Conservation (phyloP, 2,888 invertebrate genomes). For the Drosophila crucigera region DNA sequence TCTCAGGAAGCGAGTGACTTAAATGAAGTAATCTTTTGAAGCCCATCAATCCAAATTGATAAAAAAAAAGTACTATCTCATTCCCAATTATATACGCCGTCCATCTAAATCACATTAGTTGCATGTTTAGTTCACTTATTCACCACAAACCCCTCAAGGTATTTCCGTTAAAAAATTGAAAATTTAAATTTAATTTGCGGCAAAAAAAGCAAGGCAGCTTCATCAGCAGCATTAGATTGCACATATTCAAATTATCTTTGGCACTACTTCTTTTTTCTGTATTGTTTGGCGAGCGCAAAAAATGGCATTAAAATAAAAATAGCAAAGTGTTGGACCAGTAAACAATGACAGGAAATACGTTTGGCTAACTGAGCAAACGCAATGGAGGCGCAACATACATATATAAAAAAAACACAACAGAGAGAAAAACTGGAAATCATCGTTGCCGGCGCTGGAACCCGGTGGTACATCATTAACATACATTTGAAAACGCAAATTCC, state of each 20-base stretch:
- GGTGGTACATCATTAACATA: slow-evolving; percentile 75
- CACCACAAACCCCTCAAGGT: slow-evolving; percentile 12
- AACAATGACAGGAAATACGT: slow-evolving; percentile 72
- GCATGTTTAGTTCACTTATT: slow-evolving; percentile 1
- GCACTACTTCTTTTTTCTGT: slow-evolving; percentile 5
- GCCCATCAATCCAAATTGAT: slow-evolving; percentile 9
- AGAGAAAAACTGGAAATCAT: slow-evolving; percentile 67
- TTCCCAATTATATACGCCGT: slow-evolving; percentile 28
- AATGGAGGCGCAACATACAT: slow-evolving; percentile 2
- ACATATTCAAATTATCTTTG: slow-evolving; percentile 70
- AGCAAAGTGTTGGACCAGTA: slow-evolving; percentile 62
- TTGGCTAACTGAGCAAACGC: slow-evolving; percentile 59
- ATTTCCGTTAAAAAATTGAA: slow-evolving; percentile 63
- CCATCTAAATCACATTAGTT: slow-evolving; percentile 50
- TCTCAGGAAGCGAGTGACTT: neutral
- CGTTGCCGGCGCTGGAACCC: slow-evolving; percentile 38
- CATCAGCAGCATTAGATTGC: slow-evolving; percentile 72
- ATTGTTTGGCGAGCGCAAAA: slow-evolving; percentile 22
- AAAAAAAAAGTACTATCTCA: neutral
- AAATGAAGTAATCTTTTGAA: neutral
- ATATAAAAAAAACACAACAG: slow-evolving; percentile 22
- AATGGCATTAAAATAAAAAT: slow-evolving; percentile 74
- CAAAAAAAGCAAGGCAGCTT: slow-evolving; percentile 38
- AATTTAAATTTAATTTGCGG: slow-evolving; percentile 69
- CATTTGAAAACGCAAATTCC: slow-evolving; percentile 79